Evolutionary conservation across 1,140 invertebrate genomes (phyloP), one percentile per base, ranked within the genome.

Genomic region (Drosophila seguyi): DNA sequence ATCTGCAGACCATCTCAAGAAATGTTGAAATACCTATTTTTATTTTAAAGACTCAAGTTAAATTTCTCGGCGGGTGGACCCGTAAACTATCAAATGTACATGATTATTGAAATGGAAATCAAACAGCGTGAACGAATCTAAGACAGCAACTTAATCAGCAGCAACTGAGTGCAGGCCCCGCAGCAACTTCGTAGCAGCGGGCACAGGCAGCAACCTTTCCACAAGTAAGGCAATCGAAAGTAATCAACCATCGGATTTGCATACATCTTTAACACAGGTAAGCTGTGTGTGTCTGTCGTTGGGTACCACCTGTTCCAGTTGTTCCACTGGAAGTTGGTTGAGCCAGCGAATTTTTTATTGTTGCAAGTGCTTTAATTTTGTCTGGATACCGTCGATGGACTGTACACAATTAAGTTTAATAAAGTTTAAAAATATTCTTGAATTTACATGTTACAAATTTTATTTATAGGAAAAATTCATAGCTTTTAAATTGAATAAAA

Each of bases 151-250:
- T 78, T 52, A 73, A 58, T 56, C 81, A 77, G 62, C 67, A 41
- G 44, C 38, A 44, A 34, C 41, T 61, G 58, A 56, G 38, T 62
- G 62, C 68, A 38, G 53, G 31, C 66, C 34, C 58, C 41, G 53
- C 34, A 66, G 41, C 53, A 57, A 7, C 44, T 60, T 74, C 57
- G 60, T 41, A 55, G n/a, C 47, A 48, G 25, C 16, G 16, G 47
- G 56, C 29, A 34, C n/a, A n/a, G 27, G 58, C 66, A 62, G 62
- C 61, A 59, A 66, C 74, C 74, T 72, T 60, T 75, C 56, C 62
- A 68, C 72, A 81, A 38, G 62, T 63, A 67, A 79, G 50, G 50
- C 68, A 82, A 87, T 82, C 79, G 83, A 86, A 87, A 82, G 80
- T 87, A 79, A 75, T 72, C 67, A 58, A 36, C 56, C 67, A 78